Percentiles rank a stretch among this genome's conserved stretches.
Evolutionary conservation across 2,113 vertebrate genomes (phyloP).

Genomic region (Caracal caracal): DNA sequence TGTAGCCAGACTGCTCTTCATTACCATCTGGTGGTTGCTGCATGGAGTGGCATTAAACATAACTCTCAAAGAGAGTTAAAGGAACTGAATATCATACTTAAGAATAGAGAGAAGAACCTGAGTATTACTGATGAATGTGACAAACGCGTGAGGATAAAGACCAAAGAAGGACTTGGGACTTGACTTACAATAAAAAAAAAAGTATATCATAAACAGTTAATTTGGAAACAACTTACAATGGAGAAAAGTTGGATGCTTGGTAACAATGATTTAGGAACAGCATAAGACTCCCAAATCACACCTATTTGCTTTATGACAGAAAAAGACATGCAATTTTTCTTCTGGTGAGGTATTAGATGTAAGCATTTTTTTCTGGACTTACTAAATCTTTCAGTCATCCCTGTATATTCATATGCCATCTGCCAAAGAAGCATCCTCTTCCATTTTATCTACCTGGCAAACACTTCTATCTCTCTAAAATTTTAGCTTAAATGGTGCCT

Average conservation of each 20-base stretch:
- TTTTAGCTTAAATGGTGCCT: background rate
- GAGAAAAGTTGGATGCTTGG: background rate
- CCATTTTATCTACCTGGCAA: background rate
- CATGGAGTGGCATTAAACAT: conserved; percentile 77
- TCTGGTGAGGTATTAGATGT: background rate
- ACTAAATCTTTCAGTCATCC: background rate
- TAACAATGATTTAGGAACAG: background rate
- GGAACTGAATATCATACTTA: background rate
- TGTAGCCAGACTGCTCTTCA: conserved; percentile 84
- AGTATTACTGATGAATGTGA: background rate
- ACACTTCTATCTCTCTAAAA: background rate
- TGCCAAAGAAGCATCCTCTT: background rate
- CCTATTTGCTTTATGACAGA: background rate
- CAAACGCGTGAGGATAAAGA: background rate
- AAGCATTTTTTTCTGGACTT: background rate
- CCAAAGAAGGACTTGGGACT: background rate
- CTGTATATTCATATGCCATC: background rate
- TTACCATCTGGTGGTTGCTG: conserved; percentile 87
- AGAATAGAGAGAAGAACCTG: background rate
- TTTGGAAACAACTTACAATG: background rate
- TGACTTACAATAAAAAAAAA: background rate
- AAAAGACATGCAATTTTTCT: background rate
- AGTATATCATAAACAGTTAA: background rate
- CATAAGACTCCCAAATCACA: background rate
- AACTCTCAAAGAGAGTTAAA: conserved; percentile 56